Conservation (phyloP, 2,113 vertebrate species). For the Dipodomys spectabilis region DNA sequence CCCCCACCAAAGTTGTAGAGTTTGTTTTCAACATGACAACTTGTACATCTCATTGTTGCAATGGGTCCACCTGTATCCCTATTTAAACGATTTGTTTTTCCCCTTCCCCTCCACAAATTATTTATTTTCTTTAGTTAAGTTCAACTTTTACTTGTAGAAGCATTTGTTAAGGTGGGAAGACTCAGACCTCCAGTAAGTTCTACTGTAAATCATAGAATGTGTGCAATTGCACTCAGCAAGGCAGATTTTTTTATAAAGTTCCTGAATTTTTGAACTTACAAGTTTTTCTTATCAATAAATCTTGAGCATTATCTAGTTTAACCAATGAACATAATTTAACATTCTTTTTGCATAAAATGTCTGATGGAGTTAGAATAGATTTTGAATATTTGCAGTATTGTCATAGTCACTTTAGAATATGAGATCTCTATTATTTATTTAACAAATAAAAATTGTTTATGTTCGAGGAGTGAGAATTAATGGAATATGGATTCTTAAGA, state of each 20-base stretch:
- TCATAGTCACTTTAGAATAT: not conserved
- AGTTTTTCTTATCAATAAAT: slow-evolving; percentile 1
- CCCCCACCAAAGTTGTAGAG: too few species aligned
- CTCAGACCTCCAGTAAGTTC: not conserved
- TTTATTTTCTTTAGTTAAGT: too few species aligned
- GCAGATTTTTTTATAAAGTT: not conserved
- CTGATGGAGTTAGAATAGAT: not conserved
- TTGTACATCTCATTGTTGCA: too few species aligned
- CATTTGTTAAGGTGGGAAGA: not conserved
- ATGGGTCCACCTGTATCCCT: too few species aligned
- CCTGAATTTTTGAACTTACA: not conserved
- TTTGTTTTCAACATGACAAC: too few species aligned
- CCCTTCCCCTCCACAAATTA: too few species aligned
- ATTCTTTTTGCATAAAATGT: not conserved
- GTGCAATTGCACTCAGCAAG: not conserved
- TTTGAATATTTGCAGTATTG: slow-evolving; percentile 13
- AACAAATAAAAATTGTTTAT: not conserved
- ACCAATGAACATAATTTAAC: not conserved
- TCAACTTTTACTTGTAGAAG: not conserved
- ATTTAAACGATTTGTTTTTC: too few species aligned
- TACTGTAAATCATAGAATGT: not conserved
- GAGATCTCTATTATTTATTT: not conserved
- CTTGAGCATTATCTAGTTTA: not conserved
- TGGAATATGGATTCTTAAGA: slow-evolving; percentile 29
- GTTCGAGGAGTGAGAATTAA: too few species aligned